phyloP scores from a whole-genome alignment of 2,888 invertebrate species.

The Pheosia tremula region DNA sequence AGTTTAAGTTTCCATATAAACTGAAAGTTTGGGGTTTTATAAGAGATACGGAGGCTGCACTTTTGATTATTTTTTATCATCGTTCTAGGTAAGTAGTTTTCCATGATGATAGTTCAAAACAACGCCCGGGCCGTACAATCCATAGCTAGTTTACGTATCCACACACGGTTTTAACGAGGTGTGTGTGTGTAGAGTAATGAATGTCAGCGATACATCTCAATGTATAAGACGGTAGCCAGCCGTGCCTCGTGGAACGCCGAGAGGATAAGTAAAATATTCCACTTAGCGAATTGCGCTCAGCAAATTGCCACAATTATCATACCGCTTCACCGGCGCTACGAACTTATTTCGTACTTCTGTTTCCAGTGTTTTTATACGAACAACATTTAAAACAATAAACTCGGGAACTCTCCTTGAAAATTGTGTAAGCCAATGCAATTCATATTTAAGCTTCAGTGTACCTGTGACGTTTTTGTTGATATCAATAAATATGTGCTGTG shows the following conservation, averaged over 20 bases:
- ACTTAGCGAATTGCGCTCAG: constrained; percentile 75
- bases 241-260: constrained; percentile 66
- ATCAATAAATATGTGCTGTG: too few relatives aligned
- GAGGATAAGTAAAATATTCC: constrained; percentile 78
- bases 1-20: too few relatives aligned
- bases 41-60: too few relatives aligned
- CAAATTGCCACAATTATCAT: constrained; percentile 70
- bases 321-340: constrained; percentile 50
- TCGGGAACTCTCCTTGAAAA: neutral
- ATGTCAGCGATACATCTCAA: constrained; percentile 70
- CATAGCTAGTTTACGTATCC: constrained; percentile 33
- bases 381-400: neutral
- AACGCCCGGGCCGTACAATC: constrained; percentile 29
- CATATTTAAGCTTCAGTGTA: too few relatives aligned
- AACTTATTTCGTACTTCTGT: constrained; percentile 19
- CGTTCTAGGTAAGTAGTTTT: too few relatives aligned
- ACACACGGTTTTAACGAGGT: constrained; percentile 44
- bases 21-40: too few relatives aligned
- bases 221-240: constrained; percentile 64
- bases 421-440: too few relatives aligned
- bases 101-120: neutral
- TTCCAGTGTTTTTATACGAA: neutral
- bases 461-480: too few relatives aligned
- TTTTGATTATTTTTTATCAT: too few relatives aligned
- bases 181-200: constrained; percentile 52